Evolutionary conservation across 2,797 vertebrate species (phyloP).

Genomic region (Gymnoscopelus braueri): DNA sequence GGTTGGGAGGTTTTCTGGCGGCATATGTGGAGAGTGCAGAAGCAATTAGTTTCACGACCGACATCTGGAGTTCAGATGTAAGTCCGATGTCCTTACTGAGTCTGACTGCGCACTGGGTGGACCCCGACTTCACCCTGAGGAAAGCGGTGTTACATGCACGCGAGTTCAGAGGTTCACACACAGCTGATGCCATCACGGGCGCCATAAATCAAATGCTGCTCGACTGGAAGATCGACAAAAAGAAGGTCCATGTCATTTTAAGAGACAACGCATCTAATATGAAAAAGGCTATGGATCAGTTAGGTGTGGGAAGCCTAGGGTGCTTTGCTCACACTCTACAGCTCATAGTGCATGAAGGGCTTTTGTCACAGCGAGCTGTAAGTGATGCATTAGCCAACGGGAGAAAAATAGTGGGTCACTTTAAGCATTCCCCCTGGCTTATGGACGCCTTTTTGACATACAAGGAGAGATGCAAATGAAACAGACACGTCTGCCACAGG

Average conservation of each 20-base stretch:
- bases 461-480: conserved; percentile 1
- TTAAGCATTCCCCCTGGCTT: neutral
- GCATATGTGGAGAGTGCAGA: neutral
- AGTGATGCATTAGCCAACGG: conserved; percentile 15
- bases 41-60: neutral
- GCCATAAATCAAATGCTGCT: conserved; percentile 13
- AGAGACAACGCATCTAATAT: conserved; percentile 25
- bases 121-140: neutral
- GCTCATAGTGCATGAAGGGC: conserved; percentile 17
- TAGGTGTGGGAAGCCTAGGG: conserved; percentile 21
- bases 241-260: conserved; percentile 29
- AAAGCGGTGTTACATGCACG: conserved; percentile 1
- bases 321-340: conserved; percentile 19
- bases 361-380: conserved; percentile 18
- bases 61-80: neutral
- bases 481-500: neutral
- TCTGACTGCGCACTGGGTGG: neutral
- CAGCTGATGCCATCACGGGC: conserved; percentile 4
- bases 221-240: conserved; percentile 20
- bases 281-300: conserved; percentile 25
- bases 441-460: neutral
- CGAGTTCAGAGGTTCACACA: conserved; percentile 12
- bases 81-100: neutral
- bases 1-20: neutral
- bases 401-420: conserved; percentile 14